A percentile compares a stretch with the other conserved stretches of the same genome.
These are phyloP conservation scores for Phaedon cochleariae DNA, from an alignment of 2,888 invertebrate species.

Conservation along the genomic window DNA sequence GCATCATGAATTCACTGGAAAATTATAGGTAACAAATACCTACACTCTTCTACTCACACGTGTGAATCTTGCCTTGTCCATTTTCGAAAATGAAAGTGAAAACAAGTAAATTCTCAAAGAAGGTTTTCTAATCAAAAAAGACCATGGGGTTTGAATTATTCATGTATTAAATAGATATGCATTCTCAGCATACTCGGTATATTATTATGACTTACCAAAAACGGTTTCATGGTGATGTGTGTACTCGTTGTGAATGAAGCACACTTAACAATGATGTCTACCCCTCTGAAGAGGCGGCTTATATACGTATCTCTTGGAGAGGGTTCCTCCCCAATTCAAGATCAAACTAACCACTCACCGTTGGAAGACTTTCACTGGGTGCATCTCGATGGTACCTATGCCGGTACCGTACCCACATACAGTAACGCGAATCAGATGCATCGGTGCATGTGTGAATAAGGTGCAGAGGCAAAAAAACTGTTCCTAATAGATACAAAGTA, in stretches of 20 bases:
- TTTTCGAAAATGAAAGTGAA: too few relatives aligned
- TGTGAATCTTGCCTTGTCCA: too few relatives aligned
- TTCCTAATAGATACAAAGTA: too few relatives aligned
- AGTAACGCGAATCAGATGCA: conserved; percentile 16
- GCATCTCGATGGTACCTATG: conserved; percentile 37
- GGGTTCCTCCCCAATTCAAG: conserved; percentile 42
- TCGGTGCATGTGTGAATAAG: conserved; percentile 13
- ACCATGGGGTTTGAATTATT: too few relatives aligned
- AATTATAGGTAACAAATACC: too few relatives aligned
- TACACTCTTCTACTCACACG: too few relatives aligned
- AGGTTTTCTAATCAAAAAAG: too few relatives aligned
- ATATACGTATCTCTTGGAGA: conserved; percentile 44
- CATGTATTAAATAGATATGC: too few relatives aligned
- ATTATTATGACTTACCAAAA: conserved; percentile 45
- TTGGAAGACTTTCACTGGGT: conserved; percentile 46
- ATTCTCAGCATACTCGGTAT: too few relatives aligned
- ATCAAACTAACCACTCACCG: conserved; percentile 34
- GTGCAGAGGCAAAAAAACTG: too few relatives aligned
- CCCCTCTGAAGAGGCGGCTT: conserved; percentile 47
- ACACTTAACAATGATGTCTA: conserved; percentile 46
- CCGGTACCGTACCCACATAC: conserved; percentile 2
- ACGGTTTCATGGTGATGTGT: conserved; percentile 45
- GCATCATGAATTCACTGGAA: too few relatives aligned
- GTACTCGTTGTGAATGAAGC: conserved; percentile 21
- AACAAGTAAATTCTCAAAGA: too few relatives aligned